Percentiles rank a stretch among this genome's conserved stretches.
Conservation (phyloP, 2,888 invertebrate genomes). For the Caenorhabditis panamensis region DNA sequence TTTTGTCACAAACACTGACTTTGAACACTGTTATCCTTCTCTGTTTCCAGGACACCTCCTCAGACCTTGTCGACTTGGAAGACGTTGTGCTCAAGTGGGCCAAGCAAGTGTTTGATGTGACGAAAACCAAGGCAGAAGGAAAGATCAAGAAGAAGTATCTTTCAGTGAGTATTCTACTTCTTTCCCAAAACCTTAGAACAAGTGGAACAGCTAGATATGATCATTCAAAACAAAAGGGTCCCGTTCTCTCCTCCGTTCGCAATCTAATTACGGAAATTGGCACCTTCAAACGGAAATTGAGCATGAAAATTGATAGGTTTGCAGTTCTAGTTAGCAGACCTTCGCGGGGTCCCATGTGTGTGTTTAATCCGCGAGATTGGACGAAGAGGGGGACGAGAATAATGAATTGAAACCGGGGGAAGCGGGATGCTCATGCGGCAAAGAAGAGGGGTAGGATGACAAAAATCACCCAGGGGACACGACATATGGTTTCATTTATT, state of each 20-base stretch:
- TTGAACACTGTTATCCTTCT: no score
- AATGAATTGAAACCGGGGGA: slow-evolving; percentile 45
- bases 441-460: slow-evolving; percentile 33
- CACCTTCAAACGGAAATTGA: slow-evolving; percentile 53
- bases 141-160: slow-evolving; percentile 73
- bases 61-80: slow-evolving; percentile 70
- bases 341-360: slow-evolving; percentile 58
- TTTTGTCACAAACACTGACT: no score
- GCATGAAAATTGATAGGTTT: slow-evolving; percentile 61
- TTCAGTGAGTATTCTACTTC: slow-evolving; percentile 52
- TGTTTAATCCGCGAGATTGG: slow-evolving; percentile 59
- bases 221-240: background rate
- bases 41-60: slow-evolving; percentile 57
- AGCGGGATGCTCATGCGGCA: slow-evolving; percentile 1
- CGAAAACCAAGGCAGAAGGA: slow-evolving; percentile 80
- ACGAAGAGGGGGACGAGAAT: slow-evolving; percentile 8
- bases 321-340: slow-evolving; percentile 11
- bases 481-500: slow-evolving; percentile 56
- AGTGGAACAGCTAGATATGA: no score
- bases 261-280: slow-evolving; percentile 55
- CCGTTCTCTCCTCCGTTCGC: slow-evolving; percentile 5
- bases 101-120: slow-evolving; percentile 81
- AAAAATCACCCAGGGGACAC: slow-evolving; percentile 54
- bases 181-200: background rate
- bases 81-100: slow-evolving; percentile 82